These are phyloP conservation scores for Hydriomena furcata DNA, from an alignment of 2,888 invertebrate genomes.

Conservation along the genomic window DNA sequence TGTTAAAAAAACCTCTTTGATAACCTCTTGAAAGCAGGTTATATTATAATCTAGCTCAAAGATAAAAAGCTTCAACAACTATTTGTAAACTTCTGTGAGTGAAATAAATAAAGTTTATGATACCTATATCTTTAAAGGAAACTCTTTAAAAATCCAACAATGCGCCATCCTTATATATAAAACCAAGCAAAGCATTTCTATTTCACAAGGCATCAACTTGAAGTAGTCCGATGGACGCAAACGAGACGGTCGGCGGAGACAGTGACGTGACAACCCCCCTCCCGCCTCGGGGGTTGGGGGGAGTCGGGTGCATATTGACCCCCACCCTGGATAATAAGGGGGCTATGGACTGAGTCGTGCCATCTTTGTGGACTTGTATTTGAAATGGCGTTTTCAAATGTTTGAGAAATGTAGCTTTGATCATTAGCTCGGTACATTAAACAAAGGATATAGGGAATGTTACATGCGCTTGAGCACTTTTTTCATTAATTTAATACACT, in stretches of 20 bases:
- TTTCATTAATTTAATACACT: too few relatives aligned
- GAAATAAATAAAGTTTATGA: too few relatives aligned
- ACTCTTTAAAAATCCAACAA: slow-evolving; percentile 7
- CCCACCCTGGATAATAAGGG: slow-evolving; percentile 73
- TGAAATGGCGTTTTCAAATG: slow-evolving; percentile 35
- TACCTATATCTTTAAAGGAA: background rate
- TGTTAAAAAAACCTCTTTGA: too few relatives aligned
- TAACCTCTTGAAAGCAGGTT: too few relatives aligned
- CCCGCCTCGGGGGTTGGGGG: slow-evolving; percentile 28
- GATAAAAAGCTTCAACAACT: too few relatives aligned
- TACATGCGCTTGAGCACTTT: background rate
- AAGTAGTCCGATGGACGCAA: slow-evolving; percentile 71
- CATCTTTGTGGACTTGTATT: slow-evolving; percentile 64
- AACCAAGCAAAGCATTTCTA: slow-evolving; percentile 46
- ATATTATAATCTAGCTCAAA: too few relatives aligned
- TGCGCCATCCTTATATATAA: slow-evolving; percentile 20
- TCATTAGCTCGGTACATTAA: slow-evolving; percentile 17
- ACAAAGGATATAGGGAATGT: slow-evolving; percentile 18
- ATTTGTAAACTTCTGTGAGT: too few relatives aligned
- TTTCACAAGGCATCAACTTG: slow-evolving; percentile 69
- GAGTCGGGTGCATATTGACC: slow-evolving; percentile 61
- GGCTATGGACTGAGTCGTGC: slow-evolving; percentile 65
- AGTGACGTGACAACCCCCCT: slow-evolving; percentile 73
- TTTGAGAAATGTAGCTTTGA: slow-evolving; percentile 25
- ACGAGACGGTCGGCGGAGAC: slow-evolving; percentile 76